Evolutionary conservation across 2,797 vertebrate species (phyloP).

Genomic region (Channallabes apus): DNA sequence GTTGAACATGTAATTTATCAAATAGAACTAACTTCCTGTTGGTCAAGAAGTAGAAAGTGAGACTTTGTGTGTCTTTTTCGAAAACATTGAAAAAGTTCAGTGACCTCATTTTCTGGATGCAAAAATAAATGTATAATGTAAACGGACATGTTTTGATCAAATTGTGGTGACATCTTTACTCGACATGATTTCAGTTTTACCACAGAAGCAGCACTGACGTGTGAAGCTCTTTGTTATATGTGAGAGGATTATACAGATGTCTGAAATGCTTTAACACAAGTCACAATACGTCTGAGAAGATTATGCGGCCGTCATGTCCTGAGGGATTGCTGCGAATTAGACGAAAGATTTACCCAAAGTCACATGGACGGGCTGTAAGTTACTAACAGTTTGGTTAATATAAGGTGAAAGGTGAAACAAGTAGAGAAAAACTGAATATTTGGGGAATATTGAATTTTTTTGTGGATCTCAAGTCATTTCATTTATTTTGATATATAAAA

Average conservation of each 20-base stretch:
- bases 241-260: background rate
- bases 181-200: background rate
- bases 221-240: background rate
- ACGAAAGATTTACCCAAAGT: background rate
- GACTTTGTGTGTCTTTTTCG: background rate
- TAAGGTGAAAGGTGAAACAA: background rate
- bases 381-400: background rate
- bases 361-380: background rate
- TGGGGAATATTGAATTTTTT: background rate
- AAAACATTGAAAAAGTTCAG: background rate
- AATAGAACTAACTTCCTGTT: background rate
- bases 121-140: conserved; percentile 21
- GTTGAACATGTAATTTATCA: background rate
- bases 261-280: background rate
- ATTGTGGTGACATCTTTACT: background rate
- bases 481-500: background rate
- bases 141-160: background rate
- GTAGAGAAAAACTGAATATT: background rate
- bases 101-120: conserved; percentile 32
- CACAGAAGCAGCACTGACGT: background rate
- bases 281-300: background rate
- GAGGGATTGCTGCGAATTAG: background rate
- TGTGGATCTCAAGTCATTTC: background rate
- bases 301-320: background rate
- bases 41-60: background rate